Conservation (phyloP, 2,113 vertebrate genomes). For the Thermophis baileyi region DNA sequence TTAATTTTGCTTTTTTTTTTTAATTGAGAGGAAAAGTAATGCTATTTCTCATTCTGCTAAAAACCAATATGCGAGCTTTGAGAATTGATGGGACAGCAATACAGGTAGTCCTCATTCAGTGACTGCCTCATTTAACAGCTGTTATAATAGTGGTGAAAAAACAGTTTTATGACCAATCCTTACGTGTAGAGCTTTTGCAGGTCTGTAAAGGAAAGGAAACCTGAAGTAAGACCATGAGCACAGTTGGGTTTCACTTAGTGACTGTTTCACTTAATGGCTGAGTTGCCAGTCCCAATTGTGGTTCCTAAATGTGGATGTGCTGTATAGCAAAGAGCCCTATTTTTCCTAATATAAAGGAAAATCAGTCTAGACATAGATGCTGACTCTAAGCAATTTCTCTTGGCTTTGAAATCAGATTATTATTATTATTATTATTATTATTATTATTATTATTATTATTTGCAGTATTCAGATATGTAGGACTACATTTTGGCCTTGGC, state of each 20-base stretch:
- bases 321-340: not conserved
- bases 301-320: not conserved
- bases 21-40: not conserved
- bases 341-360: not conserved
- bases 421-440: too few relatives aligned
- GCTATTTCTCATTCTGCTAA: not conserved
- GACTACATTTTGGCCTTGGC: not conserved
- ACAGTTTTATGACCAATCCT: not conserved
- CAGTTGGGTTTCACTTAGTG: not conserved
- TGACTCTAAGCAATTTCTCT: not conserved
- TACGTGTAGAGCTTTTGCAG: not conserved
- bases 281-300: not conserved
- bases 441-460: too few relatives aligned
- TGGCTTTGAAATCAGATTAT: not conserved
- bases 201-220: not conserved
- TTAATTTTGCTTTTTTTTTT: not conserved
- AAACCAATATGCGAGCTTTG: not conserved
- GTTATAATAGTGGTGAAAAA: not conserved
- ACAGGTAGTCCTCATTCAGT: not conserved
- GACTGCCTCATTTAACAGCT: not conserved
- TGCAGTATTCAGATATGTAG: not conserved
- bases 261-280: not conserved
- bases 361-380: not conserved
- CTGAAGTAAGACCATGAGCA: not conserved
- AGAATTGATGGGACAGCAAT: not conserved